Conservation (phyloP, 2,888 invertebrate genomes). For the Periphyllus acericola region DNA sequence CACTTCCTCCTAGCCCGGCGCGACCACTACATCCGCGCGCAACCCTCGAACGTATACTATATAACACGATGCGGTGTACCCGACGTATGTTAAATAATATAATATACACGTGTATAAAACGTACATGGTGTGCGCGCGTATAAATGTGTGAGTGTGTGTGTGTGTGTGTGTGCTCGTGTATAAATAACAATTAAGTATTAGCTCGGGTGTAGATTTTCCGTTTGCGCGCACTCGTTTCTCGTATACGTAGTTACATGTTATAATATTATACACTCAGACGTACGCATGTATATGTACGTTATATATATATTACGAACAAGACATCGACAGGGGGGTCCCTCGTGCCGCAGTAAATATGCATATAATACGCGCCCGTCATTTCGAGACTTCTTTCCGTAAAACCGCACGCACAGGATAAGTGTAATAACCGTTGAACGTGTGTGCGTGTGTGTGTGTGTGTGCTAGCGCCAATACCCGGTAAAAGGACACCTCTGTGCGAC, state of each 20-base stretch:
- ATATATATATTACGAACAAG: too few species aligned
- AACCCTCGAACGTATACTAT: not conserved
- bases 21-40: slow-evolving; percentile 24
- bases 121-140: too few species aligned
- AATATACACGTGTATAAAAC: too few species aligned
- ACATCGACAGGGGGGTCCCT: not conserved
- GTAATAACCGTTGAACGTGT: not conserved
- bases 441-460: not conserved
- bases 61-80: not conserved
- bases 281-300: too few species aligned
- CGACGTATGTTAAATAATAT: not conserved
- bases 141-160: not conserved
- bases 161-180: not conserved
- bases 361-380: not conserved
- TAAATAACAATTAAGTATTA: slow-evolving; percentile 17
- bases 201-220: slow-evolving; percentile 18
- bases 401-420: not conserved
- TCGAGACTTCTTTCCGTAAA: not conserved
- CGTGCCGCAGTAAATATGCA: not conserved
- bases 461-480: slow-evolving; percentile 30
- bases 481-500: slow-evolving; percentile 36
- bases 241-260: too few species aligned
- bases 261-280: too few species aligned
- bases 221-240: not conserved
- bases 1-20: slow-evolving; percentile 2